These are phyloP conservation scores for Erebia aethiops DNA, from an alignment of 2,888 invertebrate species.

Conservation along the genomic window DNA sequence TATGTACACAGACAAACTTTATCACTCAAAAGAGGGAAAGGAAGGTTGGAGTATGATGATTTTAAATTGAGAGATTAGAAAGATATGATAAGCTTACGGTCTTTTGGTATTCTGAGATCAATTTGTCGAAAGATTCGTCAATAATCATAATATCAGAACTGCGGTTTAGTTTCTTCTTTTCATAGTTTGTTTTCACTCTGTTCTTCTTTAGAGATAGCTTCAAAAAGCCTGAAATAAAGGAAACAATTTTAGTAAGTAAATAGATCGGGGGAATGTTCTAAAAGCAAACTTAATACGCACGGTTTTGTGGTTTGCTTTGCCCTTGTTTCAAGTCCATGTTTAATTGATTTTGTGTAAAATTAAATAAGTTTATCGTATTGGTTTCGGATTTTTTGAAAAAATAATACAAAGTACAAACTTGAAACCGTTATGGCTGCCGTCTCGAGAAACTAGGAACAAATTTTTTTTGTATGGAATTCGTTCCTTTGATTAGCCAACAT, in stretches of 20 bases:
- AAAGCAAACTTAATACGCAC: constrained; percentile 50
- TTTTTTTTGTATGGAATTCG: no score
- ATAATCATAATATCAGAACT: constrained; percentile 66
- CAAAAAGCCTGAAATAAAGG: constrained; percentile 58
- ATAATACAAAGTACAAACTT: no score
- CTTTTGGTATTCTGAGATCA: constrained; percentile 54
- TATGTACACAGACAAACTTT: no score
- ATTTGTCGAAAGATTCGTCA: constrained; percentile 70
- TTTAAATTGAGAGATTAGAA: no score
- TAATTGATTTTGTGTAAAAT: neutral
- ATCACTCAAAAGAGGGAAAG: no score
- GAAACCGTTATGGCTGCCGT: no score
- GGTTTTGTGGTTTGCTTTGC: constrained; percentile 52
- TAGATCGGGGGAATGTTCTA: neutral
- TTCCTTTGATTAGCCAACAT: no score
- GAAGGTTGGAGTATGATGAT: neutral
- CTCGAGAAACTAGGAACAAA: no score
- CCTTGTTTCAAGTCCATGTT: constrained; percentile 56
- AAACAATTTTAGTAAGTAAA: neutral
- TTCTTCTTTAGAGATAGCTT: constrained; percentile 73
- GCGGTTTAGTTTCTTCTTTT: constrained; percentile 51
- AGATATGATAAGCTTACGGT: constrained; percentile 54
- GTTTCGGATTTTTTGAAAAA: neutral
- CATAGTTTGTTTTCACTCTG: constrained; percentile 49
- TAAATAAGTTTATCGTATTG: neutral